Base-by-base conservation (phyloP, 2,888 invertebrate species). In the Cryptus viduatorius region DNA sequence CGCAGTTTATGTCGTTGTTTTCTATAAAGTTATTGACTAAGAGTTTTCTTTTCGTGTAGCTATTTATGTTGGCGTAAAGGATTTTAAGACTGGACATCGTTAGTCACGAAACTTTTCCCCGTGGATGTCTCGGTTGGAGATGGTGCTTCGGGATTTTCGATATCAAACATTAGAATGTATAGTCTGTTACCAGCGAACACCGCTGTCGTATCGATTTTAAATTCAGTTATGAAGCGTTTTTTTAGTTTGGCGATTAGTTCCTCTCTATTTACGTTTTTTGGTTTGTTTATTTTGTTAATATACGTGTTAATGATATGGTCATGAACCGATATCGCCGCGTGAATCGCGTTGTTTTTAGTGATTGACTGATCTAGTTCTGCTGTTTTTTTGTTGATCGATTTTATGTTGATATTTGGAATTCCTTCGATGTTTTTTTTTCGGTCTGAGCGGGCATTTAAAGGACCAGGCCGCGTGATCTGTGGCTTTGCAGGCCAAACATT, bases 301-400 rank as follows among this genome's bases (percentile, higher is more conserved):
- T 67, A 67, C 2, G 67, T 46, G 24, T 67, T 67, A 7, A 67
- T 46, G 1, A 67, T 67, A 14, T 67, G 46, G 24, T 67, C 67
- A 19, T 67, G 67, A 12, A 67, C 46, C 7, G 68, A 68, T n/a
- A 68, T 48, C 5, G 68, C 24, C 7, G 68, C 67, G 29, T 48
- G 68, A n/a, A 68, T 68, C 0, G 48, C 29, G n/a, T 29, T 68
- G 7, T 68, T 68, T 31, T 29, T 31, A 5, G 68, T 68, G 68
- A 50, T 48, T 14, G 29, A 1, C 24, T 48, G 14, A 24, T 48
- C 31, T 24, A 68, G 14, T 14, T 50, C 68, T 14, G 68, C 68
- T 24, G 48, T 68, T 29, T 68, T 68, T 48, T 68, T 48, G 14
- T 68, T 68, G n/a, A 68, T 48, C 4, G 68, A 48, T n/a, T 68